A percentile compares a stretch with the other conserved stretches of the same genome.
These are phyloP conservation scores for Caenorhabditis sulstoni DNA, from an alignment of 2,888 invertebrate genomes.

Conservation along the genomic window DNA sequence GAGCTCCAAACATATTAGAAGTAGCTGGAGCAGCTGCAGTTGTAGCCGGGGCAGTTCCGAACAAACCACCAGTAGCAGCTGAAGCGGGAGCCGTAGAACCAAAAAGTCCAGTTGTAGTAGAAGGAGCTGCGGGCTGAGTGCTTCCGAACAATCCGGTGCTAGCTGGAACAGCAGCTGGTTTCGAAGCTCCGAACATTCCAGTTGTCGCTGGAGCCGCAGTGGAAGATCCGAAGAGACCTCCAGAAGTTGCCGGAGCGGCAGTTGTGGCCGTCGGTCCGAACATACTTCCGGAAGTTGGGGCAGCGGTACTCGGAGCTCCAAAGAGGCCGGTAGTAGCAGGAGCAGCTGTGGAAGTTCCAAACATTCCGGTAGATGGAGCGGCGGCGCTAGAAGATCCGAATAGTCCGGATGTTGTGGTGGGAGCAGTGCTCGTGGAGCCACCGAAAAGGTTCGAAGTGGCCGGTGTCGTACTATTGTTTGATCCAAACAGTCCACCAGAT, in stretches of 20 bases:
- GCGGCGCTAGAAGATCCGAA: too few species aligned
- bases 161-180: background rate
- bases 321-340: too few species aligned
- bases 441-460: background rate
- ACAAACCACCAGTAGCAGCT: conserved; percentile 21
- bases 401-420: too few species aligned
- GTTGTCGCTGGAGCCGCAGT: background rate
- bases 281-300: background rate
- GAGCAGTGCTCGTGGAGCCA: too few species aligned
- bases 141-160: background rate
- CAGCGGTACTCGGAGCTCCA: background rate
- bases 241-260: conserved; percentile 15
- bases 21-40: background rate
- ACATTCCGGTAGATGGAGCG: too few species aligned
- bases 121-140: background rate
- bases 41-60: conserved; percentile 7
- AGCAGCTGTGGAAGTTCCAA: conserved; percentile 8
- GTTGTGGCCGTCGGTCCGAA: conserved; percentile 9
- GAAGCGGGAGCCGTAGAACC: conserved; percentile 11
- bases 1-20: conserved; percentile 14
- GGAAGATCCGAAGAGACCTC: background rate
- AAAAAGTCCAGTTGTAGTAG: conserved; percentile 20
- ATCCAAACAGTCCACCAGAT: too few species aligned
- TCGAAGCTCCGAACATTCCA: conserved; percentile 3
- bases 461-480: background rate